phyloP scores from a whole-genome alignment of 1,140 invertebrate species.

The Zaprionus vittiger region DNA sequence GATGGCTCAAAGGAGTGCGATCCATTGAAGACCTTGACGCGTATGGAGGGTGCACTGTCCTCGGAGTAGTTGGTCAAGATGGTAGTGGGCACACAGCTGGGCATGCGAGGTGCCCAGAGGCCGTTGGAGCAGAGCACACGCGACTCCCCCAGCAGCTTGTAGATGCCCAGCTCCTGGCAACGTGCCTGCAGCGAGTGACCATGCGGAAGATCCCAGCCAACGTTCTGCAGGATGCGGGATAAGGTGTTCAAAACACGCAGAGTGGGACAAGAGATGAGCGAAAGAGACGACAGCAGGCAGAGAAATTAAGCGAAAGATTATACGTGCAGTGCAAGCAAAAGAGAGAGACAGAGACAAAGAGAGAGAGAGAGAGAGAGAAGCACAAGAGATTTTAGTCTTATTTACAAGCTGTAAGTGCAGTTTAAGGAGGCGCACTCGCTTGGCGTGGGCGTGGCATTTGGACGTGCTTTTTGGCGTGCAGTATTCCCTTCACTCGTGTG shows the following conservation, averaged over 20 bases:
- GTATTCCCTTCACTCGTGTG: slow-evolving; percentile 26
- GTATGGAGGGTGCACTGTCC: slow-evolving; percentile 92
- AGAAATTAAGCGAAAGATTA: slow-evolving; percentile 24
- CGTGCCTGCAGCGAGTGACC: slow-evolving; percentile 89
- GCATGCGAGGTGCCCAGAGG: slow-evolving; percentile 89
- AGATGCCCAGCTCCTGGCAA: slow-evolving; percentile 92
- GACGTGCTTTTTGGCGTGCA: slow-evolving; percentile 48
- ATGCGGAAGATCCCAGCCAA: slow-evolving; percentile 86
- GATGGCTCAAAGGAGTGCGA: slow-evolving; percentile 91
- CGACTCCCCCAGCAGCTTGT: slow-evolving; percentile 90
- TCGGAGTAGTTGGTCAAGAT: slow-evolving; percentile 93
- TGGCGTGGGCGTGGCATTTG: slow-evolving; percentile 30
- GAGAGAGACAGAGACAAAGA: slow-evolving; percentile 48
- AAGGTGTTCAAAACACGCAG: slow-evolving; percentile 5
- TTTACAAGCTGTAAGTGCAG: slow-evolving; percentile 36
- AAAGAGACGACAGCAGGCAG: slow-evolving; percentile 19
- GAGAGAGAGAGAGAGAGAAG: slow-evolving; percentile 43
- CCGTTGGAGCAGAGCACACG: slow-evolving; percentile 91
- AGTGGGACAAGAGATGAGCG: background rate
- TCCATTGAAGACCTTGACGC: slow-evolving; percentile 91
- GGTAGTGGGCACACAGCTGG: slow-evolving; percentile 92
- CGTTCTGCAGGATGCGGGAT: slow-evolving; percentile 60
- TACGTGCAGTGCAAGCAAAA: slow-evolving; percentile 17
- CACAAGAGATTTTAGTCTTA: slow-evolving; percentile 36
- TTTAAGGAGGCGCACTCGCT: slow-evolving; percentile 38